Base-by-base conservation (phyloP, 2,113 vertebrate species). In the Galbula dea region DNA sequence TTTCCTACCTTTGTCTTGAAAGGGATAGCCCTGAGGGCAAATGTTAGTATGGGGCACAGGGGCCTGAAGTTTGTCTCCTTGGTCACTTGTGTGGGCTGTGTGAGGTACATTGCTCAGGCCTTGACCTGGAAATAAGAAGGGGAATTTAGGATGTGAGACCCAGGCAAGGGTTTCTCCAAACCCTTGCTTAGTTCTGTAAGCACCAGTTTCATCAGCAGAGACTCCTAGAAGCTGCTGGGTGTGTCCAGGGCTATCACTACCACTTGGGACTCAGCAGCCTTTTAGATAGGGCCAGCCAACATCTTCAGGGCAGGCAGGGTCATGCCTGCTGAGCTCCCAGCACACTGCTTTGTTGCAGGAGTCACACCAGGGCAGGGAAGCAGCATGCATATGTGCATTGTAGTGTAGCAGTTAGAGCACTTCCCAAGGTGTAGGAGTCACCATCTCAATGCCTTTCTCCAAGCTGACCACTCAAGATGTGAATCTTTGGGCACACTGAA, bases 341-440 rank as follows among this genome's bases (percentile, higher is more conserved):
- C 51, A 61, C 39, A 66, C 8, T 0, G 1, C 27, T 72, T 43
- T 34, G 29, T 71, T 67, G 82, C 82, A 37, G 13, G 15, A 61
- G 29, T 67, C 65, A 3, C 4, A 12, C 17, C 11, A 11, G 46
- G 27, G 10, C 3, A 1, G 57, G 71, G 75, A 23, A 46, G 55
- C 73, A 51, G 48, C 0, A 0, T 26, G 10, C 9, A 2, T 20
- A 36, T 1, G 1, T 24, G 22, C 4, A 0, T 29, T 21, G 39
- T 41, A 59, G 18, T 0, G 0, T 36, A 22, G 32, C 19, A 32
- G 24, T 23, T 39, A 34, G 24, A 57, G 52, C 41, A 13, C 24
- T 45, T 55, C 41, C n/a, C 48, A 16, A 48, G 46, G 4, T 8
- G 7, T 10, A 30, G 11, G 24, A 62, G 43, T 24, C 19, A 5